Evolutionary conservation across 92 coral and sea anemone genomes (phyloP).

Genomic region (Anthopleura xanthogrammica): DNA sequence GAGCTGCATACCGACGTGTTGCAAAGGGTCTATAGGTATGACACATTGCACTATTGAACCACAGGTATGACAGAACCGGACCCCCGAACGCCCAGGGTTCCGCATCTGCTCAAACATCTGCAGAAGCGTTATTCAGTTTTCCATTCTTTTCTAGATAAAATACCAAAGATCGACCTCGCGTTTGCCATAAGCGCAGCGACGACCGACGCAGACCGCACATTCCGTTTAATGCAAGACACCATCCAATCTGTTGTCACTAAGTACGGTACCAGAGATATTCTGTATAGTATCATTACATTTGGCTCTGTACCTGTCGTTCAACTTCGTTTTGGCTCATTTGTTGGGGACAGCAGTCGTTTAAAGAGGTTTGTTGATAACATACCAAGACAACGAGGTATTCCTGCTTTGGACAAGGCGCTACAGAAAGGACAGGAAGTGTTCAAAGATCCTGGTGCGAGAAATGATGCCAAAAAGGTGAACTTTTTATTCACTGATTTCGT

Average conservation of each 20-base stretch:
- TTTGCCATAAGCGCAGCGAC: conserved; percentile 70
- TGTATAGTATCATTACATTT: conserved; percentile 61
- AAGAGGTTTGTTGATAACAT: conserved; percentile 54
- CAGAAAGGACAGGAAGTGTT: conserved; percentile 60
- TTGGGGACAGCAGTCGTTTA: conserved; percentile 11
- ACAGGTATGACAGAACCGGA: too few relatives aligned
- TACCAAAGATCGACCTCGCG: conserved; percentile 62
- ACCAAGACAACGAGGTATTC: conserved; percentile 45
- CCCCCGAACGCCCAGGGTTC: too few relatives aligned
- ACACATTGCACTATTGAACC: too few relatives aligned
- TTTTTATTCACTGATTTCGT: background rate
- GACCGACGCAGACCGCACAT: conserved; percentile 50
- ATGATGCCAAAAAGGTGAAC: conserved; percentile 60
- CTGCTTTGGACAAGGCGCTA: conserved; percentile 69
- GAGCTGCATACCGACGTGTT: too few relatives aligned
- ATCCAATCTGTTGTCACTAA: conserved; percentile 72
- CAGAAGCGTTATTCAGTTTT: too few relatives aligned
- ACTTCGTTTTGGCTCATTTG: conserved; percentile 38
- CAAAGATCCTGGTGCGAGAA: conserved; percentile 53
- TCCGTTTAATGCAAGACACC: conserved; percentile 66
- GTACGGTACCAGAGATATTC: conserved; percentile 59
- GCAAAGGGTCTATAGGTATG: too few relatives aligned
- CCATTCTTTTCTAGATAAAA: conserved; percentile 13
- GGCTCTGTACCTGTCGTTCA: conserved; percentile 47
- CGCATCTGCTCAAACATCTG: too few relatives aligned